These are phyloP conservation scores for Branchinecta lynchi DNA, from an alignment of 1,140 invertebrate genomes.

Conservation along the genomic window DNA sequence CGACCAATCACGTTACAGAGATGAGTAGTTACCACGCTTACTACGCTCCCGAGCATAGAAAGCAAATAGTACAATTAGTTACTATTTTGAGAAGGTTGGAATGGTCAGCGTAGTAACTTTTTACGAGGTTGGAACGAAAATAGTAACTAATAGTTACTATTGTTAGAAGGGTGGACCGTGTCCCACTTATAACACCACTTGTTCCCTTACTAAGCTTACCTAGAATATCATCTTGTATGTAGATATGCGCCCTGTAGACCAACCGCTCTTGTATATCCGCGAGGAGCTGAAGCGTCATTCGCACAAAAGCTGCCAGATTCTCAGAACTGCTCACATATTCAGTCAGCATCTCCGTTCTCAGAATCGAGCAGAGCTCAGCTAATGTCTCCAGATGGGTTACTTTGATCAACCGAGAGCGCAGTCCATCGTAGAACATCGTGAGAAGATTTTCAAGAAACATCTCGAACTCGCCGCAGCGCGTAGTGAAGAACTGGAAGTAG, in stretches of 20 bases:
- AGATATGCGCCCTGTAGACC: slow-evolving; percentile 88
- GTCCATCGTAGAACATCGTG: slow-evolving; percentile 72
- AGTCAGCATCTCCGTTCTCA: slow-evolving; percentile 83
- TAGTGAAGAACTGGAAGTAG: slow-evolving; percentile 72
- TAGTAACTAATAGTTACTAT: too few relatives aligned
- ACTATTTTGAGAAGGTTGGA: too few relatives aligned
- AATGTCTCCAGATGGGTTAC: slow-evolving; percentile 95
- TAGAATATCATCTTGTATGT: slow-evolving; percentile 77
- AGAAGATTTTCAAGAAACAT: slow-evolving; percentile 67
- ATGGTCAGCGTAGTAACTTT: too few relatives aligned
- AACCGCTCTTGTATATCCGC: slow-evolving; percentile 93
- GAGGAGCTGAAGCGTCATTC: slow-evolving; percentile 65
- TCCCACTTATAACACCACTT: too few relatives aligned
- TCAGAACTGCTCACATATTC: slow-evolving; percentile 66
- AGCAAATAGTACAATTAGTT: too few relatives aligned
- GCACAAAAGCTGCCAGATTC: slow-evolving; percentile 63
- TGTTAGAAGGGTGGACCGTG: too few relatives aligned
- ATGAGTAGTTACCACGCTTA: too few relatives aligned
- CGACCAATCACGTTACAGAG: too few relatives aligned
- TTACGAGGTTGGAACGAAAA: too few relatives aligned
- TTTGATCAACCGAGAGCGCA: slow-evolving; percentile 90
- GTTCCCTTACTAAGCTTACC: slow-evolving; percentile 28
- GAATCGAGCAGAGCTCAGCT: slow-evolving; percentile 85
- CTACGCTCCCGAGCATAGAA: too few relatives aligned
- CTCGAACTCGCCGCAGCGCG: slow-evolving; percentile 49